Conservation (phyloP, 2,888 invertebrate genomes). For the Pristionchus exspectatus region DNA sequence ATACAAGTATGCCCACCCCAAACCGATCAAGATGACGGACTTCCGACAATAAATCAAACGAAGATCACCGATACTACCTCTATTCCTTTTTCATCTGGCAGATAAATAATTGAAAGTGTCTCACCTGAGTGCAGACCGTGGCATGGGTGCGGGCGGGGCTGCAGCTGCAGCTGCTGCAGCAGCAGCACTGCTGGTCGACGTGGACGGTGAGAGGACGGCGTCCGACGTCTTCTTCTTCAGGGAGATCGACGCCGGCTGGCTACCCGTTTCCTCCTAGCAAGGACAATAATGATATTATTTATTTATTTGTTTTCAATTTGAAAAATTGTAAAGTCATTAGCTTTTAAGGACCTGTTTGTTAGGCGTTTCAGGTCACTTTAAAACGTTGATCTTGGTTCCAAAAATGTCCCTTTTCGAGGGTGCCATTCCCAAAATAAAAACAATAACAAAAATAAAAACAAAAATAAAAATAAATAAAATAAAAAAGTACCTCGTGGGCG, state of each 20-base stretch:
- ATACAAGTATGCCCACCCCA: too few relatives aligned
- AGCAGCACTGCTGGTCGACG: constrained; percentile 14
- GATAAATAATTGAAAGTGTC: not conserved
- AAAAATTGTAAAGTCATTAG: not conserved
- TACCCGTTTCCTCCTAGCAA: not conserved
- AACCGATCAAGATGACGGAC: too few relatives aligned
- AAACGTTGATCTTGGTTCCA: too few relatives aligned
- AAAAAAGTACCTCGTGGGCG: constrained; percentile 65
- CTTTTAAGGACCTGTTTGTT: too few relatives aligned
- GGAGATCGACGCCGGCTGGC: constrained; percentile 57
- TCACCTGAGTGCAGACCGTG: constrained; percentile 60
- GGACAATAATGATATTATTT: not conserved
- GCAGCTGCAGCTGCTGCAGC: not conserved
- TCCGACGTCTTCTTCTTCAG: constrained; percentile 62
- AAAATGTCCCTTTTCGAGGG: too few relatives aligned
- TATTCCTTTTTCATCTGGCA: too few relatives aligned
- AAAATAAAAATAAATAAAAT: not conserved
- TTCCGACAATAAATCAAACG: too few relatives aligned
- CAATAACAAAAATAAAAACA: not conserved
- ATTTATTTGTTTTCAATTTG: not conserved
- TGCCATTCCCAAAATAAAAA: too few relatives aligned
- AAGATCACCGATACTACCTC: too few relatives aligned
- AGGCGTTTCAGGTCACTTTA: too few relatives aligned
- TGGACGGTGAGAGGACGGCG: constrained; percentile 62
- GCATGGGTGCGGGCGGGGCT: constrained; percentile 48